A percentile compares a stretch with the other conserved stretches of the same genome.
Evolutionary conservation across 1,140 invertebrate genomes (phyloP).

Genomic region (Drosophila sproati): DNA sequence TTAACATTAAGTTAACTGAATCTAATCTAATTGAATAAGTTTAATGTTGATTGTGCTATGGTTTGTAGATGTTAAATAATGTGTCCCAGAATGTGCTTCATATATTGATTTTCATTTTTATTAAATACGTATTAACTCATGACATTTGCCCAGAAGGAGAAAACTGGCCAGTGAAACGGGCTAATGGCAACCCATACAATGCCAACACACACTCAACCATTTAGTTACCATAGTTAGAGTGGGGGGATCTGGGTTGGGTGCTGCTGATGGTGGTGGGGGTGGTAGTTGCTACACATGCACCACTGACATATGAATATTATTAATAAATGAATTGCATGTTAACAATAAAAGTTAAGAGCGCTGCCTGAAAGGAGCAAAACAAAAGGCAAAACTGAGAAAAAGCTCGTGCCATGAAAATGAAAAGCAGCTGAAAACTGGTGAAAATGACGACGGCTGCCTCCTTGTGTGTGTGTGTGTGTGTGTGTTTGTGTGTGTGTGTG

Average conservation of each 20-base stretch:
- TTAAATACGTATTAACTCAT: neutral
- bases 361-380: slow-evolving; percentile 53
- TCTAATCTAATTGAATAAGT: no score
- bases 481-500: neutral
- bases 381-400: slow-evolving; percentile 46
- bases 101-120: neutral
- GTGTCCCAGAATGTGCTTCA: neutral
- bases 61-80: no score
- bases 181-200: slow-evolving; percentile 18
- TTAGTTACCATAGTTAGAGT: neutral
- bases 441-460: slow-evolving; percentile 47
- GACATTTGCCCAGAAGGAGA: neutral
- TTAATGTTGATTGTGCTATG: neutral
- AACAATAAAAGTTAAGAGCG: slow-evolving; percentile 78
- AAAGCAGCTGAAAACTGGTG: slow-evolving; percentile 74
- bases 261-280: slow-evolving; percentile 1
- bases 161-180: neutral
- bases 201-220: neutral
- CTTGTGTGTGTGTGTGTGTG: neutral
- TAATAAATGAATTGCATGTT: slow-evolving; percentile 83
- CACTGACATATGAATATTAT: slow-evolving; percentile 77
- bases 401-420: slow-evolving; percentile 57
- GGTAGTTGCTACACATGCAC: slow-evolving; percentile 39
- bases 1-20: no score
- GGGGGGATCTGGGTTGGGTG: neutral